Conservation (phyloP, 2,113 vertebrate genomes). For the Dipodomys merriami region DNA sequence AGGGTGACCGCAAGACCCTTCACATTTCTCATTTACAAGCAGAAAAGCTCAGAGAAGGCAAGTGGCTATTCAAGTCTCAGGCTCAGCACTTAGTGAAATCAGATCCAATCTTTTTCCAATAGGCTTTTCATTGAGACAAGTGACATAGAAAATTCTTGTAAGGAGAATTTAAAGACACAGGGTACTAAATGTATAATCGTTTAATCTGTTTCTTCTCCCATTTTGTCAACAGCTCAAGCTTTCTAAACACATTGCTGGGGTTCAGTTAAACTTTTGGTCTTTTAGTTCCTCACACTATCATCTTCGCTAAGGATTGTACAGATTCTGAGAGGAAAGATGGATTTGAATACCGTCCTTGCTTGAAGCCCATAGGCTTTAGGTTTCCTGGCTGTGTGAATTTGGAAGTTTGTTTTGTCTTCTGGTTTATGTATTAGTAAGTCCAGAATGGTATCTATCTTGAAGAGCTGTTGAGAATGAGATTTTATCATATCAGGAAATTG, state of each 20-base stretch:
- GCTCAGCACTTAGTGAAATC: background rate
- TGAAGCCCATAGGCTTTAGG: background rate
- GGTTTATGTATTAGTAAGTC: background rate
- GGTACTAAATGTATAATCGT: slow-evolving; percentile 34
- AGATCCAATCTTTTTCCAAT: background rate
- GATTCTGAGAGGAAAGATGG: background rate
- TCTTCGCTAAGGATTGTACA: background rate
- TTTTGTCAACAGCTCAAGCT: background rate
- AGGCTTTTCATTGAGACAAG: background rate
- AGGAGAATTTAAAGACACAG: background rate
- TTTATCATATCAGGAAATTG: background rate
- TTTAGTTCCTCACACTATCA: background rate
- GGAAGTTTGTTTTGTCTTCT: background rate
- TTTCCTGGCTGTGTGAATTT: background rate
- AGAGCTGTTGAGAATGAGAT: background rate
- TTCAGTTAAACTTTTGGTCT: background rate
- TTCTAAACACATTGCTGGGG: background rate
- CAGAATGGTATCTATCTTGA: background rate
- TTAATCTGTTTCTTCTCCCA: slow-evolving; percentile 37
- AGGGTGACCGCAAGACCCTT: background rate
- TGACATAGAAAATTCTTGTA: background rate
- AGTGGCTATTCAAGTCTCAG: background rate
- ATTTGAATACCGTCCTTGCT: background rate
- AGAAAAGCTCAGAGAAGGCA: background rate
- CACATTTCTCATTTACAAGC: background rate